These are phyloP conservation scores for Aporrectodea caliginosa DNA, from an alignment of 1,140 invertebrate genomes.

Conservation along the genomic window DNA sequence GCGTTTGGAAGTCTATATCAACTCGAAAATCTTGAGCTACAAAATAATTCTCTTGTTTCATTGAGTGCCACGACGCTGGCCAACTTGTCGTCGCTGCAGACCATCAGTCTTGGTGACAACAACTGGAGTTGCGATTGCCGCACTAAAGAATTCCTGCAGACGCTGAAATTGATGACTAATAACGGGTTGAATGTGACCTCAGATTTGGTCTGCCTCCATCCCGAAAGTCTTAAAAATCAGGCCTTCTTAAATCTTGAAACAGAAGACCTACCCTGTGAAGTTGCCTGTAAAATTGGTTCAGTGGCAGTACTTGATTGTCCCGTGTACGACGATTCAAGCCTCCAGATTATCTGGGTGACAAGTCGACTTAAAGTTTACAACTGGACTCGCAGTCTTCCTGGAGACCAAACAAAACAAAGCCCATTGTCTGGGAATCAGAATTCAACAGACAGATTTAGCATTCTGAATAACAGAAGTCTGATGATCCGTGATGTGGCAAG, in stretches of 20 bases:
- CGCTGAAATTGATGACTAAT: not conserved
- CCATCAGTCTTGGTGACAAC: not conserved
- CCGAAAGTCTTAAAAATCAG: not conserved
- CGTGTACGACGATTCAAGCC: not conserved
- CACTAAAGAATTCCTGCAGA: not conserved
- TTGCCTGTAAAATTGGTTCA: not conserved
- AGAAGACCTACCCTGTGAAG: not conserved
- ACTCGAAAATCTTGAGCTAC: not conserved
- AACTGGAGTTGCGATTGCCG: not conserved
- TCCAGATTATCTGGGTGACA: not conserved
- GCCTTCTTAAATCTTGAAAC: not conserved
- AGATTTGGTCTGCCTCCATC: not conserved
- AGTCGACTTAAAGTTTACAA: not conserved
- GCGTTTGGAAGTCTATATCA: not conserved
- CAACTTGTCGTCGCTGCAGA: not conserved
- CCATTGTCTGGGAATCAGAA: not conserved
- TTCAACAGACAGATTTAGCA: conserved; percentile 33
- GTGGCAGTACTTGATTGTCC: not conserved
- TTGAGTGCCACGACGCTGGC: not conserved
- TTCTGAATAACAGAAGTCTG: conserved; percentile 68
- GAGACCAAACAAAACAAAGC: not conserved
- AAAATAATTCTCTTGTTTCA: not conserved
- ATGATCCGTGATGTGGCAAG: conserved; percentile 65
- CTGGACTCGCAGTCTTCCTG: not conserved
- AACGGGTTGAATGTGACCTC: not conserved